Evolutionary conservation across 2,888 invertebrate genomes (phyloP).

Genomic region (Pollenia amentaria): DNA sequence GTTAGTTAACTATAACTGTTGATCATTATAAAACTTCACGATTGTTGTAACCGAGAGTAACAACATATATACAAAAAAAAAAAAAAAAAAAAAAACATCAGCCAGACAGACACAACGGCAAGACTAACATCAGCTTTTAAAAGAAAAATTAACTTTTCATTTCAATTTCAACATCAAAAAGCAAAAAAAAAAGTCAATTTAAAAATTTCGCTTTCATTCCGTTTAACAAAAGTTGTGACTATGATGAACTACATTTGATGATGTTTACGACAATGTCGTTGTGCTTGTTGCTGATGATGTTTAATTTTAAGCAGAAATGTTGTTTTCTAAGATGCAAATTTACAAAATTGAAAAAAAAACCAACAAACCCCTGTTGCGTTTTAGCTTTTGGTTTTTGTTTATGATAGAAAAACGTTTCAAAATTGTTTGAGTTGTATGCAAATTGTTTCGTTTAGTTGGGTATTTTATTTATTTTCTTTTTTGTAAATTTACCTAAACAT

Average conservation of each 20-base stretch:
- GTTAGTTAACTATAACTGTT: conserved; percentile 73
- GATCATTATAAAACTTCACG: conserved; percentile 74
- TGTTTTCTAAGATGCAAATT: conserved; percentile 55
- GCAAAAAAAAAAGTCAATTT: conserved; percentile 37
- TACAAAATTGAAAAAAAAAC: conserved; percentile 2
- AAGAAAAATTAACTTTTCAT: conserved; percentile 74
- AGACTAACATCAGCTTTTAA: conserved; percentile 37
- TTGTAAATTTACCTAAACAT: not conserved
- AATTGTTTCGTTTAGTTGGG: conserved; percentile 56
- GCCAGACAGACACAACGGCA: conserved; percentile 28
- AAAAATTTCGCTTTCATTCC: conserved; percentile 72
- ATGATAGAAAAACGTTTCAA: conserved; percentile 37
- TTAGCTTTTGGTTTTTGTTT: conserved; percentile 10
- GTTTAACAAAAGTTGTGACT: conserved; percentile 72
- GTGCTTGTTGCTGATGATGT: conserved; percentile 68
- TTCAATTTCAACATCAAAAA: conserved; percentile 58
- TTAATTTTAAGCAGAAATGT: conserved; percentile 62
- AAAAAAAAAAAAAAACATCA: no score
- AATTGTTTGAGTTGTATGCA: conserved; percentile 67
- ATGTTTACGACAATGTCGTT: conserved; percentile 69
- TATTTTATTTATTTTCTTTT: conserved; percentile 16
- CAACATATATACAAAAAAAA: conserved; percentile 37
- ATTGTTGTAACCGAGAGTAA: conserved; percentile 59
- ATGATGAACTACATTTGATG: conserved; percentile 77
- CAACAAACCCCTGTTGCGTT: conserved; percentile 66